Conservation (phyloP, 2,888 invertebrate species). For the Orthosia cruda region DNA sequence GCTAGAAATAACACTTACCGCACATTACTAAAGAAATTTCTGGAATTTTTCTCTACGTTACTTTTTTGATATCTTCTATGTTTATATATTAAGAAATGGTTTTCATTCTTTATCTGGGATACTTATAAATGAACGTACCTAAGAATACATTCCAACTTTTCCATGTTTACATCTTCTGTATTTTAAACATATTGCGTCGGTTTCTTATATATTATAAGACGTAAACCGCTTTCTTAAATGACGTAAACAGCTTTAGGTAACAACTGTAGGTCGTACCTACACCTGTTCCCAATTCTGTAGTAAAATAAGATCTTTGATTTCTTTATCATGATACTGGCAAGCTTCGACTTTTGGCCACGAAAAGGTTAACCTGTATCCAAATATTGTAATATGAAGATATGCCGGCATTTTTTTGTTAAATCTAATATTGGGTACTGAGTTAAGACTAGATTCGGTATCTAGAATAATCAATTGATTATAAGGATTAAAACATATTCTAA, state of each 20-base stretch:
- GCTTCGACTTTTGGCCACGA: neutral
- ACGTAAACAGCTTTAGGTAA: constrained; percentile 28
- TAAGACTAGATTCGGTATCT: too few species aligned
- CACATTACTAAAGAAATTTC: neutral
- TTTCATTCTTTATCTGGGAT: neutral
- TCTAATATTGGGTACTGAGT: too few species aligned
- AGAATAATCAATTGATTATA: too few species aligned
- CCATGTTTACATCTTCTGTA: constrained; percentile 11
- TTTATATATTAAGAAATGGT: too few species aligned
- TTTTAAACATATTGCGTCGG: constrained; percentile 37
- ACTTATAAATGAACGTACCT: neutral
- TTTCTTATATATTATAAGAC: constrained; percentile 26
- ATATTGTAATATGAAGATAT: neutral
- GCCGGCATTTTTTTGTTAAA: neutral
- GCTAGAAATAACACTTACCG: neutral
- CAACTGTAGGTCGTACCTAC: constrained; percentile 19
- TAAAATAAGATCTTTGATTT: constrained; percentile 40
- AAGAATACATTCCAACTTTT: constrained; percentile 32
- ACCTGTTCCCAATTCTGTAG: constrained; percentile 36
- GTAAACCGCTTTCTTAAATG: constrained; percentile 37
- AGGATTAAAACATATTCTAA: too few species aligned
- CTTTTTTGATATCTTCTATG: neutral
- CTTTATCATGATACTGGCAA: constrained; percentile 40
- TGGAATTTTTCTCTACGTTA: neutral
- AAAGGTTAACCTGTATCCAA: constrained; percentile 6